Evolutionary conservation across 2,797 vertebrate species (phyloP), one percentile per base, ranked within the genome.

Genomic region (Cryptoblepharus egeriae): DNA sequence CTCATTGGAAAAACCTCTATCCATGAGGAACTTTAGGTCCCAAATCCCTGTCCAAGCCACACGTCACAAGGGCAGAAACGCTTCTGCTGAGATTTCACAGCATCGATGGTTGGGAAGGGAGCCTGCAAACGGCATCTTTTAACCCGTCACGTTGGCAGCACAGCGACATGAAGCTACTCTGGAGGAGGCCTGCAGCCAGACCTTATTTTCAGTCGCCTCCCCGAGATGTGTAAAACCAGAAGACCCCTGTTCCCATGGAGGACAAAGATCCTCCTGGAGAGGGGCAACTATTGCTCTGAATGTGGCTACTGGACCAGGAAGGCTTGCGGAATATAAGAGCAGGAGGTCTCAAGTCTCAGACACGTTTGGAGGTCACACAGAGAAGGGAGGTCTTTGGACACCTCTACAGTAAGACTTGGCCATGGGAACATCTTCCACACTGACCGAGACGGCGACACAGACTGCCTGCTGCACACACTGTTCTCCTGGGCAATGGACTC

Each of bases 191-290:
- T 55, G 16, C 52, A 55, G 52, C 52, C 52, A 12, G 85, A 85
- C 81, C 85, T 91, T 85, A 89, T 91, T 88, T 92, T 93, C 90
- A 82, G 88, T 90, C 88, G 82, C 87, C 65, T 58, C 87, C 52
- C 79, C 37, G 76, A 42, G 39, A 42, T 42, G 82, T 72, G 74
- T 71, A 80, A 86, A 90, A 88, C 84, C 85, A 70, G 68, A 26
- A 71, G 88, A 42, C 60, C 85, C 89, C 91, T 92, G 85, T 79
- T 93, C 88, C 90, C 84, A 81, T 91, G 87, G 91, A 92, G 87
- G 87, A 89, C 90, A 84, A 88, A 42, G 39, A 42, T 9, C 39
- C 39, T n/a, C 39, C 39, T 4, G 39, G 9, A 9, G 39, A 42
- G 39, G 39, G 76, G 83, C 39, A 82, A 80, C 61, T 45, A 86